These are phyloP conservation scores for Sprattus sprattus DNA, from an alignment of 2,113 vertebrate genomes.

Conservation along the genomic window DNA sequence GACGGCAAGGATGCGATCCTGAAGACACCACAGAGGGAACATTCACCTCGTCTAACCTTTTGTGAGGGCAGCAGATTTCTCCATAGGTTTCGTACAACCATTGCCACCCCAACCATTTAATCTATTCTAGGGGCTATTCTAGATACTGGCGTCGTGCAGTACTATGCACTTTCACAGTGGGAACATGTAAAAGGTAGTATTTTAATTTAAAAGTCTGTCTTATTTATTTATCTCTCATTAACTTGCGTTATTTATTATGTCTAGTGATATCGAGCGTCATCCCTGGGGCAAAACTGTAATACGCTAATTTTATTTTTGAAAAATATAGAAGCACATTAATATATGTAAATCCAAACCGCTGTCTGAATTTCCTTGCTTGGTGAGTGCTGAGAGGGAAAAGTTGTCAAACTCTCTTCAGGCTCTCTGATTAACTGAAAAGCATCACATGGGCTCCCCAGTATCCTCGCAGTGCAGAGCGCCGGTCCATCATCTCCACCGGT, in stretches of 20 bases:
- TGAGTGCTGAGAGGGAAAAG: background rate
- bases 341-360: background rate
- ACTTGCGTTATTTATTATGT: background rate
- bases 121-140: too few species aligned
- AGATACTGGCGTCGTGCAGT: too few species aligned
- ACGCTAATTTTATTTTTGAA: too few species aligned
- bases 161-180: too few species aligned
- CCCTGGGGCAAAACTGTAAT: too few species aligned
- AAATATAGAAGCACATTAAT: background rate
- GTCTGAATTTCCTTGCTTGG: background rate
- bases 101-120: too few species aligned
- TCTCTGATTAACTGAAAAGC: background rate
- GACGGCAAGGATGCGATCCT: background rate
- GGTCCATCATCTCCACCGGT: background rate
- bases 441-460: background rate
- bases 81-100: background rate
- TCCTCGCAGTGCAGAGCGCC: background rate
- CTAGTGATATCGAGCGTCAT: background rate
- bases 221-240: too few species aligned
- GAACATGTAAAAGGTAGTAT: too few species aligned
- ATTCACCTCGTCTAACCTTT: conserved; percentile 12
- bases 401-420: background rate
- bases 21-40: background rate
- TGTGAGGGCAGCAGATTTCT: background rate
- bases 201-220: too few species aligned